Percentiles rank a stretch among this genome's conserved stretches.
Evolutionary conservation across 2,888 invertebrate species (phyloP).

Genomic region (Nezara viridula): DNA sequence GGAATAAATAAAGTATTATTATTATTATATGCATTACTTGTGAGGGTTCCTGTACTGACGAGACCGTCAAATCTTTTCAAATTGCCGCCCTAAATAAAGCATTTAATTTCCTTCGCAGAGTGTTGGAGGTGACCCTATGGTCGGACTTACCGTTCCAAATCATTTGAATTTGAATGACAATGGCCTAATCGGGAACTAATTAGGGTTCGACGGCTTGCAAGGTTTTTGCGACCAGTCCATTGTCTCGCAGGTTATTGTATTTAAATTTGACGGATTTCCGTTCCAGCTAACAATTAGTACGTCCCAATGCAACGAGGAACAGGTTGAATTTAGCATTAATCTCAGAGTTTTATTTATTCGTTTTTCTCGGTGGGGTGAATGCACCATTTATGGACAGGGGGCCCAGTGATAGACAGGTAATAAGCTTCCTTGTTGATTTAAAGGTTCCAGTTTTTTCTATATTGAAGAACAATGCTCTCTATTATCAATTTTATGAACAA

Average conservation of each 20-base stretch:
- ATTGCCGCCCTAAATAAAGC: background rate
- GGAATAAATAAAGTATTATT: no score
- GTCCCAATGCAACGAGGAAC: background rate
- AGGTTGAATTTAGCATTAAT: background rate
- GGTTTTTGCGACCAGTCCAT: background rate
- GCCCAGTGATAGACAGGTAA: no score
- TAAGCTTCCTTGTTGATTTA: no score
- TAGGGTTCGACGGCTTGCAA: background rate
- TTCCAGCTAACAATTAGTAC: background rate
- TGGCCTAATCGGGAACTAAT: background rate
- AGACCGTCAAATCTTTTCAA: no score
- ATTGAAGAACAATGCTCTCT: no score
- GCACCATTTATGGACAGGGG: no score
- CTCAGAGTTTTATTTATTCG: no score
- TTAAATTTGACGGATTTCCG: background rate
- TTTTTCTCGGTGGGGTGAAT: no score
- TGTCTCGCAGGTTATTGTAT: background rate
- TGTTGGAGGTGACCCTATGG: background rate
- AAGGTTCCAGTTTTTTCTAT: no score
- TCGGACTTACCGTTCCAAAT: background rate
- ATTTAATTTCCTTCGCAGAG: background rate
- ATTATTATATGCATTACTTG: no score
- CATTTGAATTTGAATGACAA: background rate
- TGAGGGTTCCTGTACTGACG: no score
- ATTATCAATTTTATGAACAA: no score